Evolutionary conservation across 2,113 vertebrate species (phyloP).

Genomic region (Fukomys damarensis): DNA sequence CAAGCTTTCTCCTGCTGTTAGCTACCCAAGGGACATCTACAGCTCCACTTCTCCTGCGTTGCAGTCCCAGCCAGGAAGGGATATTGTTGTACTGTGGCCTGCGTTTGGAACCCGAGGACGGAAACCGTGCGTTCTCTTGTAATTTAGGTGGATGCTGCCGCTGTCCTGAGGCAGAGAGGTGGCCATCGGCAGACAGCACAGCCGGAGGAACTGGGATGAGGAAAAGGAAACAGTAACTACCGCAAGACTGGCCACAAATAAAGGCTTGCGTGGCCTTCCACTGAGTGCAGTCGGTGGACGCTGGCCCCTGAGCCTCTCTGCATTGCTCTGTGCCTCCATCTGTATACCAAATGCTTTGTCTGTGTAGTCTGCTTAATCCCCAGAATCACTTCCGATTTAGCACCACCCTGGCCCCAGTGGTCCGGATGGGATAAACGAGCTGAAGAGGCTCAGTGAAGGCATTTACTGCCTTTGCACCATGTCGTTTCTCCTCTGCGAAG

Average conservation of each 20-base stretch:
- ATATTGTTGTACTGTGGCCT: not conserved
- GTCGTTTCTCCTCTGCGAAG: too few species aligned
- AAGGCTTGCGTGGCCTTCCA: not conserved
- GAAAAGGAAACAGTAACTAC: not conserved
- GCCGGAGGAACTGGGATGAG: not conserved
- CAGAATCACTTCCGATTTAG: not conserved
- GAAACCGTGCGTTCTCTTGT: not conserved
- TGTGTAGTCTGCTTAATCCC: not conserved
- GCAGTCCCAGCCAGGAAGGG: not conserved
- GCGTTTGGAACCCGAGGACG: not conserved
- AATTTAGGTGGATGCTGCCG: conserved; percentile 38
- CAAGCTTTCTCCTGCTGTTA: not conserved
- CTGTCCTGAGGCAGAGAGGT: too few species aligned
- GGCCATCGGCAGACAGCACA: not conserved
- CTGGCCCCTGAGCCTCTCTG: accelerated
- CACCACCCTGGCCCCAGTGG: too few species aligned
- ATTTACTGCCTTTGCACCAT: too few species aligned
- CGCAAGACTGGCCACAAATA: not conserved
- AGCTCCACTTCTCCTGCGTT: not conserved
- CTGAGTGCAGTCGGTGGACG: accelerated
- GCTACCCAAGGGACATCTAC: not conserved
- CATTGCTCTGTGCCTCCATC: not conserved
- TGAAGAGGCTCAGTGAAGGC: too few species aligned
- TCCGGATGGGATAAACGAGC: too few species aligned
- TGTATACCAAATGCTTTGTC: not conserved